phyloP scores from a whole-genome alignment of 2,113 vertebrate species.

The Polyodon spathula region DNA sequence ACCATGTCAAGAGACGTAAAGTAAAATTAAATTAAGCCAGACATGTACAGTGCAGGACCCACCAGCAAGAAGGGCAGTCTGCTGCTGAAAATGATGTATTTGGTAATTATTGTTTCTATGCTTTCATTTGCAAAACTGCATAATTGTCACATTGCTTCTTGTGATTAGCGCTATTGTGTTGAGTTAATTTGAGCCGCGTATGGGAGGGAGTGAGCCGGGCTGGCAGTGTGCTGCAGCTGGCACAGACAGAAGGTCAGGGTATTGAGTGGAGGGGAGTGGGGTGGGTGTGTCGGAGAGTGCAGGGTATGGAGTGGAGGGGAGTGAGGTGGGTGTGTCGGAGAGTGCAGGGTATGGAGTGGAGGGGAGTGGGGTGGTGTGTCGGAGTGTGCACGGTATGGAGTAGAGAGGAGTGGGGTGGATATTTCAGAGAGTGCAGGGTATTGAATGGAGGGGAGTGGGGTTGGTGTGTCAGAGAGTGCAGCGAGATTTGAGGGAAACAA shows the following conservation, averaged over 20 bases:
- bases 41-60: background rate
- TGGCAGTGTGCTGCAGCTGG: background rate
- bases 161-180: background rate
- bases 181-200: background rate
- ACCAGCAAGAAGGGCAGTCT: background rate
- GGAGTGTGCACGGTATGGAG: background rate
- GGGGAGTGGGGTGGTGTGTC: background rate
- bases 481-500: no score
- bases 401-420: background rate
- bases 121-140: background rate
- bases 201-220: background rate
- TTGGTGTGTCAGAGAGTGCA: background rate
- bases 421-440: no score
- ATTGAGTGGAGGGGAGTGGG: background rate
- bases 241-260: background rate
- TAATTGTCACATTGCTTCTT: conserved; percentile 13
- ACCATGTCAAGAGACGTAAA: background rate
- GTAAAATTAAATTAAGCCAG: background rate
- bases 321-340: background rate
- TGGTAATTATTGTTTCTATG: conserved; percentile 13
- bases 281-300: background rate
- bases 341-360: background rate
- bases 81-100: background rate
- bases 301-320: background rate
- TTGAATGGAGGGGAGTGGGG: background rate